A percentile compares a stretch with the other conserved stretches of the same genome.
Evolutionary conservation across 2,113 vertebrate species (phyloP).

Genomic region (Pituophis catenifer): DNA sequence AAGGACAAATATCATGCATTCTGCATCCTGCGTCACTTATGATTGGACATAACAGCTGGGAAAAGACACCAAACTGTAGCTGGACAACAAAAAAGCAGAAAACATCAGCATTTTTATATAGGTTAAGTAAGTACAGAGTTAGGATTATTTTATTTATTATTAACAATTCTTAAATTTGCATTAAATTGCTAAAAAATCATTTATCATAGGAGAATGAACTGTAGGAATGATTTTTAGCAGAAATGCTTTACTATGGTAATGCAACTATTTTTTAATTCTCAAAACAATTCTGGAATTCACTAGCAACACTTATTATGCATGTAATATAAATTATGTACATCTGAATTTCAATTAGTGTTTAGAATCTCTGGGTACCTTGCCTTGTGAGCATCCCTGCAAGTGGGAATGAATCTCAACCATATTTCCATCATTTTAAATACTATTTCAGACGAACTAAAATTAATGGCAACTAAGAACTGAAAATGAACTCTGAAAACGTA

Average conservation of each 20-base stretch:
- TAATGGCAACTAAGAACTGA: slow-evolving; percentile 65
- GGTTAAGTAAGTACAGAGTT: background rate
- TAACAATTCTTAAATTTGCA: background rate
- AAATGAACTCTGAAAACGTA: slow-evolving; percentile 68
- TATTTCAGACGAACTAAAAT: slow-evolving; percentile 35
- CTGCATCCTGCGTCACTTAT: background rate
- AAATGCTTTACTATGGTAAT: background rate
- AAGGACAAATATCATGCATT: background rate
- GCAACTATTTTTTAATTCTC: slow-evolving; percentile 4
- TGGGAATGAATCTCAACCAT: slow-evolving; percentile 55
- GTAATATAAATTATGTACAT: slow-evolving; percentile 42
- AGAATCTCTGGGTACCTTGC: slow-evolving; percentile 51
- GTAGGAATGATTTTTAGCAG: background rate
- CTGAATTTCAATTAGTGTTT: slow-evolving; percentile 46
- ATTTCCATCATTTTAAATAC: slow-evolving; percentile 57
- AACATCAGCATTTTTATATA: too few species aligned
- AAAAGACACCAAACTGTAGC: background rate
- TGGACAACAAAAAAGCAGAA: background rate
- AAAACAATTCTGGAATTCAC: slow-evolving; percentile 2
- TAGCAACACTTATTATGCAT: background rate
- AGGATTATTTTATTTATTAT: background rate
- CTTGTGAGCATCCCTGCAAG: slow-evolving; percentile 45
- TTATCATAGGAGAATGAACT: slow-evolving; percentile 20
- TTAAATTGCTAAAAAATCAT: background rate
- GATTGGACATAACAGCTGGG: background rate